Evolutionary conservation across 2,797 vertebrate genomes (phyloP).

Genomic region (Peromyscus nudipes): DNA sequence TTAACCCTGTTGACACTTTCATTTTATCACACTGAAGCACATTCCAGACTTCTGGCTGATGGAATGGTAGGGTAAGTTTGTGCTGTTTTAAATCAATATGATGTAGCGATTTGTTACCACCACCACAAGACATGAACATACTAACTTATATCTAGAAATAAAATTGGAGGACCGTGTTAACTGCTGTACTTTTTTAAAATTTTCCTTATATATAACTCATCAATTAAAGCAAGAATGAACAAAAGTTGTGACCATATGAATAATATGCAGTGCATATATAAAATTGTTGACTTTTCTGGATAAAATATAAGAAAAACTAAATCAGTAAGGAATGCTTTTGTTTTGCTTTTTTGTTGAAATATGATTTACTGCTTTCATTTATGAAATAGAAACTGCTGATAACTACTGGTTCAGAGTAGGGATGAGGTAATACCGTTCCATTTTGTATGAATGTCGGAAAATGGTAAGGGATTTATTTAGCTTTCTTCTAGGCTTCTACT

Average conservation of each 20-base stretch:
- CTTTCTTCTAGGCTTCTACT: neutral
- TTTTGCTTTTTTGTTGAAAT: neutral
- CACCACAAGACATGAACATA: neutral
- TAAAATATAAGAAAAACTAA: slow-evolving; percentile 5
- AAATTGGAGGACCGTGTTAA: neutral
- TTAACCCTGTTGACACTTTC: neutral
- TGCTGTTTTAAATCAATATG: slow-evolving; percentile 2
- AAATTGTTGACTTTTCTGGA: slow-evolving; percentile 8
- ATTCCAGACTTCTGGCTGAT: neutral
- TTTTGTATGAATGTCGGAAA: neutral
- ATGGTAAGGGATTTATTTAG: neutral
- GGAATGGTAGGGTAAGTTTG: neutral
- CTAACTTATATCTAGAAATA: slow-evolving; percentile 39
- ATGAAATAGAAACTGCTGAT: neutral
- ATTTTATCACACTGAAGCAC: neutral
- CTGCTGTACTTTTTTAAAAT: neutral
- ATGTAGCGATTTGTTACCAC: neutral
- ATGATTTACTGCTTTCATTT: neutral
- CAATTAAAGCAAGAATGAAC: neutral
- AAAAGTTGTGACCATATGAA: neutral
- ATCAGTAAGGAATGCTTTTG: neutral
- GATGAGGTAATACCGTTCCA: neutral
- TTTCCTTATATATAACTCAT: slow-evolving; percentile 17
- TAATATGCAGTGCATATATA: neutral
- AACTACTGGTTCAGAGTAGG: neutral